Percentiles rank a stretch among this genome's conserved stretches.
Conservation (phyloP, 2,888 invertebrate species). For the Corbicula japonica region DNA sequence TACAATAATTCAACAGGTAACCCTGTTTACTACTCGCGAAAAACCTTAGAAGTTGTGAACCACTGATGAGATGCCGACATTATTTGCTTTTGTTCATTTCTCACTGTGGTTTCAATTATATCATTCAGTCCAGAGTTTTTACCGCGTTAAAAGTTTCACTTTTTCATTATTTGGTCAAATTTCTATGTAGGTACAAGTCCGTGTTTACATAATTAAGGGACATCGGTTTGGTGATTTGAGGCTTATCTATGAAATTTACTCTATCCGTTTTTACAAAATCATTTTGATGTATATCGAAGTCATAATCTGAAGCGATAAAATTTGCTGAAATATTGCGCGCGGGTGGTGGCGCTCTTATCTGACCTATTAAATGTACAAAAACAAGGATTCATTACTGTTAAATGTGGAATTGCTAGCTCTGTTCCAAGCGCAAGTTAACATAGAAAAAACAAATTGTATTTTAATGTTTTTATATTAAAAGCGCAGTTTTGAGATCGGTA, state of each 20-base stretch:
- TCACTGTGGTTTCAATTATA: constrained; percentile 21
- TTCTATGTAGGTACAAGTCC: constrained; percentile 8
- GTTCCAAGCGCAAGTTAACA: too few species aligned
- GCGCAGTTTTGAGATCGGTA: too few species aligned
- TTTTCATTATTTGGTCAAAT: constrained; percentile 34
- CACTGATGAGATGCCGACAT: constrained; percentile 4
- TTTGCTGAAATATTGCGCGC: constrained; percentile 16
- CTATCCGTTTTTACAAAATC: constrained; percentile 31
- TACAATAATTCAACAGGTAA: constrained; percentile 39
- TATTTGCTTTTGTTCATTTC: constrained; percentile 27
- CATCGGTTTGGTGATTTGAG: not conserved
- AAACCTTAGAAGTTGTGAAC: constrained; percentile 24
- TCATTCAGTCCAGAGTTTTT: constrained; percentile 34
- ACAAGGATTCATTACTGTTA: too few species aligned
- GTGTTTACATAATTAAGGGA: constrained; percentile 11
- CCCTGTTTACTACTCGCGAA: constrained; percentile 22
- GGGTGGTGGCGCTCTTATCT: constrained; percentile 8
- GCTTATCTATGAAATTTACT: constrained; percentile 30
- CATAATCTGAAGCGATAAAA: constrained; percentile 21
- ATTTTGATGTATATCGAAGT: constrained; percentile 24
- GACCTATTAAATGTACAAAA: constrained; percentile 11
- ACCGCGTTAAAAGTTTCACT: constrained; percentile 24
- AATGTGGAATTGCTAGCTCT: too few species aligned
- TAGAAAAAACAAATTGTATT: too few species aligned
- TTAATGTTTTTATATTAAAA: too few species aligned